A percentile compares a stretch with the other conserved stretches of the same genome.
Evolutionary conservation across 1,140 invertebrate genomes (phyloP).

Genomic region (Probaryconus sp.): DNA sequence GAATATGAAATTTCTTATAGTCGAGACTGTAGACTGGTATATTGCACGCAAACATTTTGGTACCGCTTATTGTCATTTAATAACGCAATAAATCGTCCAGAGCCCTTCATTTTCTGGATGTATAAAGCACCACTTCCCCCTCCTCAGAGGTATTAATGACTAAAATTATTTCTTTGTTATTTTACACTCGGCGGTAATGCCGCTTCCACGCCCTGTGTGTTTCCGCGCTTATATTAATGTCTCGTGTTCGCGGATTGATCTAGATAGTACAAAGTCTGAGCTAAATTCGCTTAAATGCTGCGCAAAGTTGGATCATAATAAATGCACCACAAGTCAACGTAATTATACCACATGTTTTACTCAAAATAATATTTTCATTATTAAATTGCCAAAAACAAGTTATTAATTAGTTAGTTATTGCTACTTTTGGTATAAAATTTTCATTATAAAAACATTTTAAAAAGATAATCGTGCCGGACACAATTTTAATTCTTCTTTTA

Average conservation of each 20-base stretch:
- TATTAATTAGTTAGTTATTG: no score
- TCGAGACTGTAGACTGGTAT: neutral
- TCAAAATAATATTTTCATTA: no score
- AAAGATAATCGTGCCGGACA: no score
- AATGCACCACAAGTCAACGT: neutral
- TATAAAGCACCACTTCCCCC: constrained; percentile 12
- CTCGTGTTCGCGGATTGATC: constrained; percentile 6
- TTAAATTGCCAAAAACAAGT: no score
- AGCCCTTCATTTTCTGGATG: constrained; percentile 16
- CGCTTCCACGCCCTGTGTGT: constrained; percentile 1
- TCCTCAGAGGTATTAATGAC: constrained; percentile 10
- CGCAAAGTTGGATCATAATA: neutral
- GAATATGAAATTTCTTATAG: constrained; percentile 1
- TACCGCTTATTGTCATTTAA: constrained; percentile 28
- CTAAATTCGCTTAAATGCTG: constrained; percentile 5
- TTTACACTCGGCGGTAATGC: constrained; percentile 18
- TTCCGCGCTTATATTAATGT: constrained; percentile 6
- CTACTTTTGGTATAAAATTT: no score
- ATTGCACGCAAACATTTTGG: constrained; percentile 17
- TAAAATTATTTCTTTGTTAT: constrained; percentile 23
- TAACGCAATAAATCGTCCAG: constrained; percentile 22
- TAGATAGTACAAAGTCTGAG: constrained; percentile 3
- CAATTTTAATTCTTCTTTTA: no score
- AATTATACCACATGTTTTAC: neutral
- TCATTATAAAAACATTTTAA: no score